phyloP scores from a whole-genome alignment of 2,888 invertebrate species.

The Penaeus monodon region DNA sequence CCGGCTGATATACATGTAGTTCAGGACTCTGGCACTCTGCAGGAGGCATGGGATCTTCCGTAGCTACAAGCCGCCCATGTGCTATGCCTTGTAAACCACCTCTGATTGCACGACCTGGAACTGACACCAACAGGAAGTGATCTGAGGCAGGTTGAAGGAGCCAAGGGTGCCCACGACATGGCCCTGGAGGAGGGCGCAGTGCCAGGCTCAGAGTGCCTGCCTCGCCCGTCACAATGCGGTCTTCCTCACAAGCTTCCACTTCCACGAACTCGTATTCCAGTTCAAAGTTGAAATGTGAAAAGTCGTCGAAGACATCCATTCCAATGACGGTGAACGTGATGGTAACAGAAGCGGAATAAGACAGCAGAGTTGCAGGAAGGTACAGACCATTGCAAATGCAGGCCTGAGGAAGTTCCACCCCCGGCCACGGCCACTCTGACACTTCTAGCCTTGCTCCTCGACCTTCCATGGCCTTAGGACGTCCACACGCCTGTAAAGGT shows the following conservation, averaged over 20 bases:
- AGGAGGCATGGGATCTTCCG: conserved; percentile 48
- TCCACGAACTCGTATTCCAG: conserved; percentile 64
- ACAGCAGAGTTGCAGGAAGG: conserved; percentile 63
- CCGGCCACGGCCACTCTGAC: conserved; percentile 63
- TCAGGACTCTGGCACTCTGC: conserved; percentile 60
- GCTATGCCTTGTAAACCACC: conserved; percentile 55
- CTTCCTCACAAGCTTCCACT: conserved; percentile 62
- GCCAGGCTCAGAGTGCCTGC: conserved; percentile 59
- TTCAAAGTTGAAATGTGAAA: conserved; percentile 63
- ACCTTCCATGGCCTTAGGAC: conserved; percentile 61
- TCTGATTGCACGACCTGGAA: conserved; percentile 61
- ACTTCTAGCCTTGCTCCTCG: conserved; percentile 62
- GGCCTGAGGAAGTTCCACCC: conserved; percentile 60
- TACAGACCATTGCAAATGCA: conserved; percentile 61
- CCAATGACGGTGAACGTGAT: conserved; percentile 63
- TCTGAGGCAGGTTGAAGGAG: conserved; percentile 56
- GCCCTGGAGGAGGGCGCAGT: conserved; percentile 58
- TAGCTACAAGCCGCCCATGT: conserved; percentile 49
- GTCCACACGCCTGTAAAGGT: conserved; percentile 61
- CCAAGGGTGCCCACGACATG: conserved; percentile 65
- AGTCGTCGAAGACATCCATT: conserved; percentile 64
- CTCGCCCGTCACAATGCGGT: conserved; percentile 57
- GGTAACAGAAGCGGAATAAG: conserved; percentile 60
- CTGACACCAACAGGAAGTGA: conserved; percentile 57
- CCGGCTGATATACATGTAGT: conserved; percentile 63